Evolutionary conservation across 2,888 invertebrate genomes (phyloP), one percentile per base, ranked within the genome.

Genomic region (Nowickia ferox): DNA sequence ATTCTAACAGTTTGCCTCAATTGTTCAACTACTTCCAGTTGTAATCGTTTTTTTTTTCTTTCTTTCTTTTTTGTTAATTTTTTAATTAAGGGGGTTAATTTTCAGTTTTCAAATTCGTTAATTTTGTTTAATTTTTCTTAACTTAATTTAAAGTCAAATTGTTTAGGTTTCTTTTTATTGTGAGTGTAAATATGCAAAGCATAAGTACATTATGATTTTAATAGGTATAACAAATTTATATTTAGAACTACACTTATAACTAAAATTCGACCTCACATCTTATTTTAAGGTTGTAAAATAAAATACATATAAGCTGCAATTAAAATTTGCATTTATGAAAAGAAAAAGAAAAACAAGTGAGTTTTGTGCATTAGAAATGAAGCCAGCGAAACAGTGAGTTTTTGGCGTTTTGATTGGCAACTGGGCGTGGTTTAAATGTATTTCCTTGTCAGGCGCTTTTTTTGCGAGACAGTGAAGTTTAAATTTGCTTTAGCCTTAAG

Each of bases 121-220:
- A 53, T 79, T 71, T 10, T 66, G 13, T 51, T 42, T 19, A 13
- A 30, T 40, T 66, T 57, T 40, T 80, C 72, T 63, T 30, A 1
- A 30, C 17, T 51, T 80, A n/a, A 42, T 57, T 63, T 63, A 15
- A 42, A 13, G 22, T 59, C 48, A 38, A 17, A 59, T 63, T 53
- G 11, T 44, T 71, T 10, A 19, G 30, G 4, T 61, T 63, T 66
- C 30, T 19, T 55, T 9, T 75, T 55, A 61, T 55, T 63, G 44
- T 71, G 69, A 46, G 19, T 66, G 71, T 55, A 53, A 69, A 78
- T 71, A 76, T 80, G 75, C 75, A 80, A 84, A 80, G 75, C 80
- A 76, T 59, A 30, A 30, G 30, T 30, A 76, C 15, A 51, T 59
- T 71, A 48, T 42, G 11, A 19, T 40, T 68, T 77, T 1, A 63